Conservation (phyloP, 2,797 vertebrate species). For the Euthynnus affinis region DNA sequence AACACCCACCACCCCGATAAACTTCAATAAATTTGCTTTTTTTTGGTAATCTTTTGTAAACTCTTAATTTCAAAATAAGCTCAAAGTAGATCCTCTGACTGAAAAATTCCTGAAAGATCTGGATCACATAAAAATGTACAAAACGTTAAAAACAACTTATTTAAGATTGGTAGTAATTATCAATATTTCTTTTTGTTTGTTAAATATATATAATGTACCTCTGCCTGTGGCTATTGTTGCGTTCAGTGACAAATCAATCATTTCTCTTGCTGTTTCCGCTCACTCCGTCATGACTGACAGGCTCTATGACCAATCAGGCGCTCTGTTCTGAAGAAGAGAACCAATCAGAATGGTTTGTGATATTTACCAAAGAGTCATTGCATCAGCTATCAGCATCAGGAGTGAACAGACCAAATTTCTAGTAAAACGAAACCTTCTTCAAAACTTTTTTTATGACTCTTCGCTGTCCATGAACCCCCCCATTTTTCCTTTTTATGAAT, state of each 20-base stretch:
- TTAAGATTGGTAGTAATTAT: slow-evolving; percentile 81
- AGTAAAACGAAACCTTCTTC: slow-evolving; percentile 37
- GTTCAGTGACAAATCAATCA: slow-evolving; percentile 74
- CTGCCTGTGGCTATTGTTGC: slow-evolving; percentile 70
- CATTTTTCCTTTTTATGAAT: slow-evolving; percentile 2
- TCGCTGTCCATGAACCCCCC: slow-evolving; percentile 19
- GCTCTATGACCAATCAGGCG: slow-evolving; percentile 62
- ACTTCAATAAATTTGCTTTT: slow-evolving; percentile 79
- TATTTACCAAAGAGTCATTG: slow-evolving; percentile 50
- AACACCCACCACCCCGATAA: slow-evolving; percentile 78
- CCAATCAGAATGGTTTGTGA: slow-evolving; percentile 57
- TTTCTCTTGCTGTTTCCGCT: slow-evolving; percentile 34
- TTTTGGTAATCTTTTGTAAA: slow-evolving; percentile 80
- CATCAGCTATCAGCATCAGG: slow-evolving; percentile 74
- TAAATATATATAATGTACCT: slow-evolving; percentile 77
- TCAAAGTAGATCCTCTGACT: slow-evolving; percentile 89
- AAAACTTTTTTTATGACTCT: slow-evolving; percentile 13
- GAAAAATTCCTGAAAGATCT: slow-evolving; percentile 97
- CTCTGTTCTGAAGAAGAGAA: slow-evolving; percentile 39
- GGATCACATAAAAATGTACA: slow-evolving; percentile 96
- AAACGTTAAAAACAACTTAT: slow-evolving; percentile 92
- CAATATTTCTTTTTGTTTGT: slow-evolving; percentile 70
- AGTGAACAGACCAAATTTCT: slow-evolving; percentile 57
- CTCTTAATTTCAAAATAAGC: slow-evolving; percentile 90
- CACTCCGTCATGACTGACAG: slow-evolving; percentile 80